Percentiles rank a stretch among this genome's conserved stretches.
Conservation (phyloP, 2,888 invertebrate genomes). For the Euclidia mi region DNA sequence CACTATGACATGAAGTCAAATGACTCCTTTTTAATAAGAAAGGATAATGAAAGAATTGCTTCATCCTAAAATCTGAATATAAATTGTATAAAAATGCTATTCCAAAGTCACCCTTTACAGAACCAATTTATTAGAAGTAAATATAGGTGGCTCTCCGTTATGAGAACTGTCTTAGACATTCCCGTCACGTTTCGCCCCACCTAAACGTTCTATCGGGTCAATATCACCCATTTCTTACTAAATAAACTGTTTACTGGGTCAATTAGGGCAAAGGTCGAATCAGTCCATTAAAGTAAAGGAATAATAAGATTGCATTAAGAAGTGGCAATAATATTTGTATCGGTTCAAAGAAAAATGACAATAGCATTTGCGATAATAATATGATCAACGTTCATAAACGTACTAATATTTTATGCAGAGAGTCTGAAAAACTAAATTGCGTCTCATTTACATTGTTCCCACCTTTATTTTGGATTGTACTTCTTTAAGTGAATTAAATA, state of each 20-base stretch:
- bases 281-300: conserved; percentile 21
- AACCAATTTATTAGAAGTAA: conserved; percentile 43
- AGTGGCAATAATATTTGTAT: neutral
- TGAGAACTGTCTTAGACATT: conserved; percentile 19
- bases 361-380: too few relatives aligned
- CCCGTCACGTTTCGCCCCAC: conserved; percentile 38
- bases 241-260: conserved; percentile 30
- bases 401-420: too few relatives aligned
- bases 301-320: conserved; percentile 8
- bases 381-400: too few relatives aligned
- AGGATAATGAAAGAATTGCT: too few relatives aligned
- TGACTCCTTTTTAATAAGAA: too few relatives aligned
- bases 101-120: neutral
- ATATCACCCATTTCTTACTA: conserved; percentile 44
- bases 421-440: too few relatives aligned
- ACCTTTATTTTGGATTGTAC: too few relatives aligned
- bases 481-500: too few relatives aligned
- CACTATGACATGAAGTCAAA: too few relatives aligned
- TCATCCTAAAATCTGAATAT: too few relatives aligned
- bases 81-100: too few relatives aligned
- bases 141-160: conserved; percentile 34
- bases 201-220: conserved; percentile 33
- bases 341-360: neutral
- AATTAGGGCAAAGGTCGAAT: conserved; percentile 27
- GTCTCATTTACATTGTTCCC: too few relatives aligned